Base-by-base conservation (phyloP, 2,888 invertebrate species). In the Omphaloscelis lunosa region DNA sequence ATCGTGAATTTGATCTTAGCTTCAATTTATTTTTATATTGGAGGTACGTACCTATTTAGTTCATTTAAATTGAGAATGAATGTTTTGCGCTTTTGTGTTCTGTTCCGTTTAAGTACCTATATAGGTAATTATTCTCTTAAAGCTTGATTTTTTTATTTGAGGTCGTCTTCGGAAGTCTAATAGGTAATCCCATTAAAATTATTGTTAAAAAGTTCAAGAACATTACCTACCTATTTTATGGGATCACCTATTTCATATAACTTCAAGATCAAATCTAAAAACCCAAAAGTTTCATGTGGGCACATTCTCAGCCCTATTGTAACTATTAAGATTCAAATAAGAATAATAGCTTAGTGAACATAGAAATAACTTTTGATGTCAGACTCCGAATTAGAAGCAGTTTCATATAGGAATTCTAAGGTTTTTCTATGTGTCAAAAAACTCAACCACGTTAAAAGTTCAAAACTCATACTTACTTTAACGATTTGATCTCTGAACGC, bases 401-500 rank as follows among this genome's bases (percentile, higher is more conserved):
- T 77, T 61, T 63, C 20, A 12, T 29, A 67, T 45, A 62, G 4
- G 45, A 62, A 62, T 58, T 48, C 1, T 34, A 27, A 66, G 51
- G 27, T 15, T 61, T 20, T 17, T 12, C 9, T 15, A 34, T n/a
- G 0, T 20, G 9, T 27, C 0, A 65, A 65, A 29, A 78, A 65
- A 17, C 20, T 15, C 20, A 8, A 39, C 29, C 23, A 67, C 9
- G 3, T 34, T n/a, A 63, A 61, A 29, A 84, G 61, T 74, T 65
- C 39, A 62, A 68, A 75, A 69, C 69, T 62, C 48, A 53, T 39
- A 56, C 27, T n/a, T 29, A 74, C 58, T 48, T 45, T 34, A 63
- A 75, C 39, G 73, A 83, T 68, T 73, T 68, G 66, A 86, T 85
- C 82, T 65, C 41, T 23, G 77, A 82, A 34, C 86, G 51, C 27